These are phyloP conservation scores for Ariopsis seemanni DNA, from an alignment of 2,113 vertebrate genomes.

Conservation along the genomic window DNA sequence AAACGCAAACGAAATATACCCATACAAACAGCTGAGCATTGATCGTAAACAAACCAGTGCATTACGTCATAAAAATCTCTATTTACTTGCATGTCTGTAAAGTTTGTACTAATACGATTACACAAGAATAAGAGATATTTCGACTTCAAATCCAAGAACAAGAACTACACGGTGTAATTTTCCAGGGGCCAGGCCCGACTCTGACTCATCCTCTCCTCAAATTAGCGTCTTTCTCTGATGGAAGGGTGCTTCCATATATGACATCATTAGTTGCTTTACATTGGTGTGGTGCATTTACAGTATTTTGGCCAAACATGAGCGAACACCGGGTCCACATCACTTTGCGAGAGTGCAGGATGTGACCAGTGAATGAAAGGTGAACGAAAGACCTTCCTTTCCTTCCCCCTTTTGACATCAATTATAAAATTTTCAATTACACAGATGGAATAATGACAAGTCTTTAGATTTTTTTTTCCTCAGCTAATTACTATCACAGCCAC, in stretches of 20 bases:
- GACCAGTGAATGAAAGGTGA: neutral
- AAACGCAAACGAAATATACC: too few species aligned
- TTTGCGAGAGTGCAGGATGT: neutral
- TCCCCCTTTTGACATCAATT: neutral
- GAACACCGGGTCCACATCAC: neutral
- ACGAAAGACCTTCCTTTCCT: neutral
- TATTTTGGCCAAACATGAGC: neutral
- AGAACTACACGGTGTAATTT: neutral
- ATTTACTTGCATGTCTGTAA: neutral
- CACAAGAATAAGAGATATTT: neutral
- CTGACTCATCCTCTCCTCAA: neutral
- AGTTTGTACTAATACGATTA: neutral
- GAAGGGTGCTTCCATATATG: neutral
- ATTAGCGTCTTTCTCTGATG: neutral
- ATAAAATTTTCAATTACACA: neutral
- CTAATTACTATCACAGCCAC: slow-evolving; percentile 6
- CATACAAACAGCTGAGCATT: neutral
- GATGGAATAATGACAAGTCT: neutral
- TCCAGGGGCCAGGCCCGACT: neutral
- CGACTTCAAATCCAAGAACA: neutral
- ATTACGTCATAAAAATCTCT: neutral
- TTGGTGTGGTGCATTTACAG: too few species aligned
- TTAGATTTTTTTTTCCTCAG: neutral
- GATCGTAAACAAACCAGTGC: neutral
- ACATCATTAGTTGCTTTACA: neutral